Conservation (phyloP, 2,888 invertebrate species). For the Shargacucullia verbasci region DNA sequence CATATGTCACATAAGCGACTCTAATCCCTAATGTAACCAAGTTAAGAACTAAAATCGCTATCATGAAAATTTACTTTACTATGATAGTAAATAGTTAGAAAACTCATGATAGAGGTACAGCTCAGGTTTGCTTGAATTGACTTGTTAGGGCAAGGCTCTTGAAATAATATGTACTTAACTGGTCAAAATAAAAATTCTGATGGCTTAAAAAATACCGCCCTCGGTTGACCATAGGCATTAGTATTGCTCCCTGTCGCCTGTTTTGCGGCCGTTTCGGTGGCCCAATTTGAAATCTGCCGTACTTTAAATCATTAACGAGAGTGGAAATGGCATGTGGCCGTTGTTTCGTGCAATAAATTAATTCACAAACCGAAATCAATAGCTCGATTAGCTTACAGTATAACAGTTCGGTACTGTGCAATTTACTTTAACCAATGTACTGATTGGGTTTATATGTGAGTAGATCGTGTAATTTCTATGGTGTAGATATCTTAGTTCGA, state of each 20-base stretch:
- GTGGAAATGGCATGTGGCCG: slow-evolving; percentile 10
- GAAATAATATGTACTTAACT: too few species aligned
- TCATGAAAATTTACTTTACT: too few species aligned
- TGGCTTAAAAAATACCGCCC: too few species aligned
- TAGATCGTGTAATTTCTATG: background rate
- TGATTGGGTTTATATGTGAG: background rate
- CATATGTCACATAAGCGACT: too few species aligned
- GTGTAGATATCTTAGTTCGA: background rate
- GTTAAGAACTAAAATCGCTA: too few species aligned
- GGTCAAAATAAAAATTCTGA: too few species aligned
- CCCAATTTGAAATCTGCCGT: slow-evolving; percentile 25
- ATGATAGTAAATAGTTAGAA: too few species aligned
- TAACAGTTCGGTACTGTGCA: background rate
- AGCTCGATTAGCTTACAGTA: slow-evolving; percentile 1
- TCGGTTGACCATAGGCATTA: too few species aligned
- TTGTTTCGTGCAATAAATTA: slow-evolving; percentile 16
- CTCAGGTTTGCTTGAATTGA: too few species aligned
- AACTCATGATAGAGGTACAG: too few species aligned
- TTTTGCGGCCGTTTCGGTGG: slow-evolving; percentile 17
- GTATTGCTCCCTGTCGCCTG: background rate
- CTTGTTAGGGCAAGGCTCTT: too few species aligned
- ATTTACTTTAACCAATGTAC: slow-evolving; percentile 1
- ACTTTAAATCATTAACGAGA: slow-evolving; percentile 22
- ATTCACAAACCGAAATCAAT: background rate
- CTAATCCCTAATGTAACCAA: too few species aligned